These are phyloP conservation scores for Naja naja DNA, from an alignment of 2,113 vertebrate species.

Conservation along the genomic window DNA sequence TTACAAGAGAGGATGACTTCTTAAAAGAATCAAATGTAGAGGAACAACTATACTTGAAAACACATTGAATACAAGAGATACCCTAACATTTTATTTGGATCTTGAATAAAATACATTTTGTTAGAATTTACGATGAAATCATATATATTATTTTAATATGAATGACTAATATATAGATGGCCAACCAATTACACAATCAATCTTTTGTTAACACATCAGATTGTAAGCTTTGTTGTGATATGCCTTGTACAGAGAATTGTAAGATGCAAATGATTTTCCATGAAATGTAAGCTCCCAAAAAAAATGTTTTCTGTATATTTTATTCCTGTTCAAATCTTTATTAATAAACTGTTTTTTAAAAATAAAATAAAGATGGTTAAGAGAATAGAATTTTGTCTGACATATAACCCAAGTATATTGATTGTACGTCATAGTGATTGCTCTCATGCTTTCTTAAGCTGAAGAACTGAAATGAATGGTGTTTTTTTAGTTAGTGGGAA, in stretches of 20 bases:
- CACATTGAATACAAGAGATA: neutral
- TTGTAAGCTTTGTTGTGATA: neutral
- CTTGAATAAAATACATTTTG: neutral
- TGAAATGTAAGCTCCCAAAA: neutral
- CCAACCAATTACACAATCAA: neutral
- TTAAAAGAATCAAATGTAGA: neutral
- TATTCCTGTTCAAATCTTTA: constrained; percentile 29
- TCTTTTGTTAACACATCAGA: constrained; percentile 5
- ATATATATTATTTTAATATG: neutral
- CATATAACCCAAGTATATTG: neutral
- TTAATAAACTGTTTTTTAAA: constrained; percentile 31
- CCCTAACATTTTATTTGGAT: neutral
- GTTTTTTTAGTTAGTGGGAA: neutral
- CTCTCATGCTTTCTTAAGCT: neutral
- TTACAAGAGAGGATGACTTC: neutral
- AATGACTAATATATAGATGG: neutral
- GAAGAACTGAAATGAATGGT: neutral
- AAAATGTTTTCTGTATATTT: constrained; percentile 44
- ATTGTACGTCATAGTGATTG: neutral
- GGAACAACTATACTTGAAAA: neutral
- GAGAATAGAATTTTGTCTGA: constrained; percentile 11
- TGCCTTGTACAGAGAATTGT: neutral
- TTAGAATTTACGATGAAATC: neutral
- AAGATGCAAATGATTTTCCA: constrained; percentile 10
- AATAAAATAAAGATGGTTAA: neutral